A percentile compares a stretch with the other conserved stretches of the same genome.
Evolutionary conservation across 2,797 vertebrate genomes (phyloP).

Genomic region (Decapterus maruadsi): DNA sequence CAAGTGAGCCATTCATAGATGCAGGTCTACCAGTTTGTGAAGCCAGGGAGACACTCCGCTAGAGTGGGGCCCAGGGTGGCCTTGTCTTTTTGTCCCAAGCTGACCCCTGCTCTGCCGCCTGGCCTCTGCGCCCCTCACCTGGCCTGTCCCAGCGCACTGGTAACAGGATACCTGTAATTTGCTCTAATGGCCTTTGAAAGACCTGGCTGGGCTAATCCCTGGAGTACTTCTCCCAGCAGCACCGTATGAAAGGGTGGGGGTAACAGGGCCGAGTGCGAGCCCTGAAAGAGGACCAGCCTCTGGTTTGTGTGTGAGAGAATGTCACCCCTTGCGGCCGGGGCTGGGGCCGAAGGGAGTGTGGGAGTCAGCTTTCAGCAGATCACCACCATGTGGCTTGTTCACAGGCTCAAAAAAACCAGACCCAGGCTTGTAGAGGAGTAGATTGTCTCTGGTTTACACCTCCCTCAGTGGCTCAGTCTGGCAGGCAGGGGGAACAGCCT

Average conservation of each 20-base stretch:
- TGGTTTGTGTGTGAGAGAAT: slow-evolving; percentile 86
- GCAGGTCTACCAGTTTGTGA: slow-evolving; percentile 76
- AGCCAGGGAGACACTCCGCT: slow-evolving; percentile 81
- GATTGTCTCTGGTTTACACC: slow-evolving; percentile 67
- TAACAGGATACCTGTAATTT: slow-evolving; percentile 91
- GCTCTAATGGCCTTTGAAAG: slow-evolving; percentile 90
- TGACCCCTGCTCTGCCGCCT: slow-evolving; percentile 88
- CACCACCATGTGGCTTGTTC: slow-evolving; percentile 75
- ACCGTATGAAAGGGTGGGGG: slow-evolving; percentile 81
- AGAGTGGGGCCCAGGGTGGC: slow-evolving; percentile 81
- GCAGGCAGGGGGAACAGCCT: slow-evolving; percentile 13
- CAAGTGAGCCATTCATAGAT: slow-evolving; percentile 86
- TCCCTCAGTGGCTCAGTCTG: slow-evolving; percentile 55
- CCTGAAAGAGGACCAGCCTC: slow-evolving; percentile 83
- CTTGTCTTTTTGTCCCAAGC: slow-evolving; percentile 86
- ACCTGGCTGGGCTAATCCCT: slow-evolving; percentile 88
- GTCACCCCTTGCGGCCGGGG: slow-evolving; percentile 77
- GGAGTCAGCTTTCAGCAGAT: slow-evolving; percentile 83
- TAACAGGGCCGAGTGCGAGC: slow-evolving; percentile 78
- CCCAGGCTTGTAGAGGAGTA: slow-evolving; percentile 56
- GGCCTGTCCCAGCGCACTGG: slow-evolving; percentile 84
- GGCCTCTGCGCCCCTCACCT: slow-evolving; percentile 88
- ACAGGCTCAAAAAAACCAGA: slow-evolving; percentile 67
- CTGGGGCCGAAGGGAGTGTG: slow-evolving; percentile 70
- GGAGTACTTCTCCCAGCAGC: slow-evolving; percentile 85